A percentile compares a stretch with the other conserved stretches of the same genome.
Conservation (phyloP, 2,888 invertebrate genomes). For the Oscheius sp. region DNA sequence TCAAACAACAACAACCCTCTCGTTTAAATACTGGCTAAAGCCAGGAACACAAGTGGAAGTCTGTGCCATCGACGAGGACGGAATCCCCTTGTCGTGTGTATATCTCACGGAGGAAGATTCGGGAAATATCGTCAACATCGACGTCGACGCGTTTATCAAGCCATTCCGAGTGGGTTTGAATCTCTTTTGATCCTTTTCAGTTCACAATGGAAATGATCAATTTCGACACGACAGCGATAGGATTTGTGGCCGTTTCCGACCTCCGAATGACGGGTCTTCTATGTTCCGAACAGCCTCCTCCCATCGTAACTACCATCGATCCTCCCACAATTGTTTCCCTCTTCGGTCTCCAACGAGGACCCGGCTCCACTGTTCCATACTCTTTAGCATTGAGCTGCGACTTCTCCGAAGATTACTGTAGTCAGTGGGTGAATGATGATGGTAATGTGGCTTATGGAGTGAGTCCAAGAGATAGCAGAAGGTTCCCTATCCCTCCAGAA, state of each 20-base stretch:
- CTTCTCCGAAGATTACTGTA: conserved; percentile 65
- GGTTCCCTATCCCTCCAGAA: conserved; percentile 50
- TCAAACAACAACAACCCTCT: conserved; percentile 56
- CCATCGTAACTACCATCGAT: conserved; percentile 50
- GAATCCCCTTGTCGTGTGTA: conserved; percentile 61
- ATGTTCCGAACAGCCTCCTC: conserved; percentile 56
- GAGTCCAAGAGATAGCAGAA: conserved; percentile 47
- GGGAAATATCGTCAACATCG: conserved; percentile 62
- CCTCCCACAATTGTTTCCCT: conserved; percentile 47
- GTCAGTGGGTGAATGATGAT: conserved; percentile 65
- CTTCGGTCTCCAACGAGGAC: conserved; percentile 55
- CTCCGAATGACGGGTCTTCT: conserved; percentile 46
- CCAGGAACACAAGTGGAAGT: conserved; percentile 67
- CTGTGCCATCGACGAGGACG: conserved; percentile 64
- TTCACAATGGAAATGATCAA: conserved; percentile 66
- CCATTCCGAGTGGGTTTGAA: conserved; percentile 56
- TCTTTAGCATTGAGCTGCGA: conserved; percentile 57
- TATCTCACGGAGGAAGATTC: conserved; percentile 65
- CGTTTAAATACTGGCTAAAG: conserved; percentile 67
- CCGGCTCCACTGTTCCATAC: conserved; percentile 46
- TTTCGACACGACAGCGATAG: conserved; percentile 58
- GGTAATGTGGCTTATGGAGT: conserved; percentile 51
- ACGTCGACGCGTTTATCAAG: conserved; percentile 62
- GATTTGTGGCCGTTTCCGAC: conserved; percentile 56
- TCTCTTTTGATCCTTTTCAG: conserved; percentile 37